Conservation (phyloP, 1,140 invertebrate genomes). For the Samia ricini region DNA sequence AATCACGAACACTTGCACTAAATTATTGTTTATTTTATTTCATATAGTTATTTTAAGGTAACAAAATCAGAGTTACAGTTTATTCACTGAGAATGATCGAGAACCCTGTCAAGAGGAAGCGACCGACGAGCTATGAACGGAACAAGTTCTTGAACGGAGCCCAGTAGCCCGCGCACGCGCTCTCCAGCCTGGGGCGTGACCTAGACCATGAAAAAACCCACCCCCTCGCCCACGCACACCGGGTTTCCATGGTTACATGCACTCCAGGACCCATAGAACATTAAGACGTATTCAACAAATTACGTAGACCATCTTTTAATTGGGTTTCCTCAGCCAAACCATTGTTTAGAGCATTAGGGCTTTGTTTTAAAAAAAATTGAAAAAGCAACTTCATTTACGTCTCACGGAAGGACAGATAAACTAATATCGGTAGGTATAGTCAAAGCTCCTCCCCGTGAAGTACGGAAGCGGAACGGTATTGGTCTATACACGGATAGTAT, state of each 20-base stretch:
- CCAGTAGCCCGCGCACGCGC: conserved; percentile 53
- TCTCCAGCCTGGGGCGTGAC: conserved; percentile 66
- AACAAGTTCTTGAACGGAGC: conserved; percentile 39
- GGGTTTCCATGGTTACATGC: conserved; percentile 58
- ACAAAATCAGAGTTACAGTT: background rate
- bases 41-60: background rate
- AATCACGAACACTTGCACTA: background rate
- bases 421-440: conserved; percentile 33
- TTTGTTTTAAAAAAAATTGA: background rate
- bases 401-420: conserved; percentile 29
- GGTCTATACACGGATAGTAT: conserved; percentile 38
- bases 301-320: background rate
- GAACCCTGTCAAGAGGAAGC: conserved; percentile 41
- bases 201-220: conserved; percentile 76
- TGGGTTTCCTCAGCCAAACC: background rate
- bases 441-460: conserved; percentile 46
- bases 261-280: conserved; percentile 21
- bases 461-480: conserved; percentile 35
- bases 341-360: background rate
- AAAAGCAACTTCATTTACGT: conserved; percentile 6
- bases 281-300: conserved; percentile 7
- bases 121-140: conserved; percentile 45
- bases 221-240: conserved; percentile 63
- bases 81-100: conserved; percentile 1
- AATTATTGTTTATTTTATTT: no score